Conservation (phyloP, 35 echinoderm and acorn worm species). For the Heliocidaris tuberculata region DNA sequence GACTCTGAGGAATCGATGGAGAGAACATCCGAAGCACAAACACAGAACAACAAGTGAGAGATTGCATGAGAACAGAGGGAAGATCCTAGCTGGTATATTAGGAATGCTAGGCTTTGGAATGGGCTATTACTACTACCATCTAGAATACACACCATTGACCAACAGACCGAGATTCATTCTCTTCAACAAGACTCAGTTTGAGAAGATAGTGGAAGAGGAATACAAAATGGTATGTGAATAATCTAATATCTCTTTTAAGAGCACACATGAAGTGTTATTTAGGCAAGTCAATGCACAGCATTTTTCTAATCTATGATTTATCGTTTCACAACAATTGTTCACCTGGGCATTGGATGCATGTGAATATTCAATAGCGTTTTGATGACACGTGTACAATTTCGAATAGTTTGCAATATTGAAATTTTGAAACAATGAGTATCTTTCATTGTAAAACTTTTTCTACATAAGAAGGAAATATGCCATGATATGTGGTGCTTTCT, state of each 20-base stretch:
- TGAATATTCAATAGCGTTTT: too few species aligned
- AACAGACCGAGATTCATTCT: conserved; percentile 79
- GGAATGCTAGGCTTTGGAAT: conserved; percentile 50
- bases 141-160: conserved; percentile 81
- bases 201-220: conserved; percentile 68
- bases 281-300: too few species aligned
- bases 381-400: too few species aligned
- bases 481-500: too few species aligned
- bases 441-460: too few species aligned
- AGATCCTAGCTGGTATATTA: conserved; percentile 53
- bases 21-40: conserved; percentile 67
- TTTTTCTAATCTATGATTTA: too few species aligned
- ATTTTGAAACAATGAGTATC: too few species aligned
- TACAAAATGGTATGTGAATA: conserved; percentile 64
- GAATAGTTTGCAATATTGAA: too few species aligned
- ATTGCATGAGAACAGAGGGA: conserved; percentile 61
- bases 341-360: too few species aligned
- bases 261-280: not conserved
- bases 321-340: too few species aligned
- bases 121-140: conserved; percentile 60
- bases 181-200: conserved; percentile 76
- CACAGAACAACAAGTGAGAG: conserved; percentile 37
- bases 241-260: not conserved
- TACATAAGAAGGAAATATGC: too few species aligned
- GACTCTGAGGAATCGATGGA: conserved; percentile 88